phyloP scores from a whole-genome alignment of 2,888 invertebrate genomes.

The Sphaeridia pumilis region DNA sequence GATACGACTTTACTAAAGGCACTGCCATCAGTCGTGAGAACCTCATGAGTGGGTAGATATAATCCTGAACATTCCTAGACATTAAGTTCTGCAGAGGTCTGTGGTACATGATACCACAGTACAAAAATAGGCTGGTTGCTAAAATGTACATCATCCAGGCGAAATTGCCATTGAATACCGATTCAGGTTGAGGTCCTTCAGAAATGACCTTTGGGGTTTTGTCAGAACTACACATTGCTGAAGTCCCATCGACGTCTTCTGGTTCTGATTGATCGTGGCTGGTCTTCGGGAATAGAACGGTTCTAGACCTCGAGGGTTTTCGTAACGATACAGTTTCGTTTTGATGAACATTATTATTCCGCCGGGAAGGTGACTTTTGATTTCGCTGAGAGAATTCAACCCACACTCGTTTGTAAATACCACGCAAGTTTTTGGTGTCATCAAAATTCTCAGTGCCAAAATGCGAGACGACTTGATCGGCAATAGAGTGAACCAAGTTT shows the following conservation, averaged over 20 bases:
- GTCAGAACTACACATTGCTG: too few relatives aligned
- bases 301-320: too few relatives aligned
- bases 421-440: too few relatives aligned
- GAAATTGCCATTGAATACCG: not conserved
- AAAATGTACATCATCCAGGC: not conserved
- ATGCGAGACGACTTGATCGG: too few relatives aligned
- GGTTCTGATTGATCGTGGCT: not conserved
- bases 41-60: slow-evolving; percentile 68
- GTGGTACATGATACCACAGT: slow-evolving; percentile 46
- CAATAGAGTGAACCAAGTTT: too few relatives aligned
- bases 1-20: slow-evolving; percentile 62
- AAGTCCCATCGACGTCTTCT: not conserved
- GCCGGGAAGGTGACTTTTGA: slow-evolving; percentile 16
- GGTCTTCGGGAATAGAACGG: too few relatives aligned
- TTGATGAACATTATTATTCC: slow-evolving; percentile 18
- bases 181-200: not conserved
- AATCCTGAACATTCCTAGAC: slow-evolving; percentile 61
- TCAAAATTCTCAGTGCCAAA: too few relatives aligned
- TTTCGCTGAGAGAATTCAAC: slow-evolving; percentile 9
- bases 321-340: too few relatives aligned
- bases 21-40: slow-evolving; percentile 59
- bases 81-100: slow-evolving; percentile 54
- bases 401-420: too few relatives aligned
- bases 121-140: slow-evolving; percentile 39
- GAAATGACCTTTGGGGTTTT: not conserved